Percentiles rank a stretch among this genome's conserved stretches.
Conservation (phyloP, 1,140 invertebrate species). For the Hylaeus volcanicus region DNA sequence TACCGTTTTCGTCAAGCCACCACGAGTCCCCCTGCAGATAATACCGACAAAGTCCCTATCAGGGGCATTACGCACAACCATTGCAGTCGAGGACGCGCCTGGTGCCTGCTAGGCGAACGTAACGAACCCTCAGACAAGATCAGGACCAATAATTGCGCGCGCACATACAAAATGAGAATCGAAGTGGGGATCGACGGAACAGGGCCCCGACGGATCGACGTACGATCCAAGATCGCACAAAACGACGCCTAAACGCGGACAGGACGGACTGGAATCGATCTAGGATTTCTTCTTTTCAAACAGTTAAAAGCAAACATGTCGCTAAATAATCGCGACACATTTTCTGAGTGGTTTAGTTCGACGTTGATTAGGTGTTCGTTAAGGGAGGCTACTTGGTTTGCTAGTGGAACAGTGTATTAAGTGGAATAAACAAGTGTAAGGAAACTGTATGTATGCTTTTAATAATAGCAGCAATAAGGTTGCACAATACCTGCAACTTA, state of each 20-base stretch:
- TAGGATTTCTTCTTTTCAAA: neutral
- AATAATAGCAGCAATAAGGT: too few species aligned
- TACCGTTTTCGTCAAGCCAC: constrained; percentile 27
- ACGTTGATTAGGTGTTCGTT: neutral
- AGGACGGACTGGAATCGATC: neutral
- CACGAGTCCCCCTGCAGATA: constrained; percentile 14
- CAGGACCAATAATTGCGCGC: constrained; percentile 70
- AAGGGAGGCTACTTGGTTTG: too few species aligned
- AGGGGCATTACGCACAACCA: constrained; percentile 43
- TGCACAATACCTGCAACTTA: too few species aligned
- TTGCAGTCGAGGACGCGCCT: neutral
- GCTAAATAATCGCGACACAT: neutral
- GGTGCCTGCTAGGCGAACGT: constrained; percentile 41
- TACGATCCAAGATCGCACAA: neutral
- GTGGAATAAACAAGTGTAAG: too few species aligned
- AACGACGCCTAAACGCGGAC: neutral
- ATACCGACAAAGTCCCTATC: constrained; percentile 55
- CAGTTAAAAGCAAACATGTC: too few species aligned
- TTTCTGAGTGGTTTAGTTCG: neutral
- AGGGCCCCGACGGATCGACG: constrained; percentile 35
- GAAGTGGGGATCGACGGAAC: constrained; percentile 26
- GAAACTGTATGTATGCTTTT: too few species aligned
- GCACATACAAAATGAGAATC: constrained; percentile 67
- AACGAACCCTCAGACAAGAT: constrained; percentile 63
- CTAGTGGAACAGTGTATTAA: too few species aligned